Evolutionary conservation across 2,113 vertebrate genomes (phyloP), one percentile per base, ranked within the genome.

Genomic region (Pteruthius melanotis): DNA sequence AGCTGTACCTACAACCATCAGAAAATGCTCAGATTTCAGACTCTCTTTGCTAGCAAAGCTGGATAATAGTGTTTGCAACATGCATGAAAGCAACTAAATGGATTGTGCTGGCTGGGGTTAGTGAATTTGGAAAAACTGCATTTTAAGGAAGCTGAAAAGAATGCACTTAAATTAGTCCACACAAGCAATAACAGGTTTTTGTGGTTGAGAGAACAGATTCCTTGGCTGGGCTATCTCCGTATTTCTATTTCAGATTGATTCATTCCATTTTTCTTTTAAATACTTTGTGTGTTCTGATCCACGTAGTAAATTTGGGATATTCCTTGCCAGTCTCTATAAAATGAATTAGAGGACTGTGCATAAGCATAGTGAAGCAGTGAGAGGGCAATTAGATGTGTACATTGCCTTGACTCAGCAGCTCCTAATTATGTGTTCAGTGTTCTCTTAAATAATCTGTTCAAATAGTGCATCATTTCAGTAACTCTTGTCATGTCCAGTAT

Each of bases 121-220:
- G 89, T 89, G 80, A 52, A 54, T 70, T 92, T 89, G 60, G 64
- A 83, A 93, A 83, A 83, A 17, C 39, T 87, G 40, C 23, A 3
- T 89, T 95, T 88, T 86, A 92, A 88, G 70, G 40, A 97, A 87
- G 64, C 59, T 6, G 26, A 47, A 78, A 95, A 85, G 91, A 95
- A 97, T 94, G 91, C 47, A 39, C 52, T 90, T 89, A 70, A 81
- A 78, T 88, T 90, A 91, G 76, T 74, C 44, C 65, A 37, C 44
- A 4, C 2, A 69, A 84, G 80, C 91, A 97, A 68, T 87, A 89
- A 90, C 79, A 87, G 89, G 86, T 60, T 95, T 89, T 44, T 11
- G 39, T 96, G 83, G 86, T n/a, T 77, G 52, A 70, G 50, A 81
- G 45, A 83, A 35, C 37, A 64, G 83, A 95, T 94, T 94, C 76